These are phyloP conservation scores for Anoura caudifer DNA, from an alignment of 2,113 vertebrate species.

Conservation along the genomic window DNA sequence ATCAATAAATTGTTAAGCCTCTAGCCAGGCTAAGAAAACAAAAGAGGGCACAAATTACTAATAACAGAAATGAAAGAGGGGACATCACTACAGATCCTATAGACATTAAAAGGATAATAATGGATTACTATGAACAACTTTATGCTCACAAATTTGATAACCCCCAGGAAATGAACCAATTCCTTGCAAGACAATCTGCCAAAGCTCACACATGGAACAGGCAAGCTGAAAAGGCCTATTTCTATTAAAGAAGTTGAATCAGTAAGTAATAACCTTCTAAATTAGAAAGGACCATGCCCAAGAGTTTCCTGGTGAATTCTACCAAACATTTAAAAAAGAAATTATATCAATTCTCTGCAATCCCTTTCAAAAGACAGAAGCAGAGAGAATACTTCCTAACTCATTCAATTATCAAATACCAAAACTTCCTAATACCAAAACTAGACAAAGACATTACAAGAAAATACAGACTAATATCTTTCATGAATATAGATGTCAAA, in stretches of 20 bases:
- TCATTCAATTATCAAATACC: not conserved
- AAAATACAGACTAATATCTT: not conserved
- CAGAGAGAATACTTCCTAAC: not conserved
- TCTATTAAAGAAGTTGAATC: not conserved
- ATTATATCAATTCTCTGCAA: not conserved
- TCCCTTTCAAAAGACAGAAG: not conserved
- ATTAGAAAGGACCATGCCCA: not conserved
- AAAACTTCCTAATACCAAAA: not conserved
- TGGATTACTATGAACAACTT: not conserved
- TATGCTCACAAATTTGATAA: not conserved
- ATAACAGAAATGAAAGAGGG: not conserved
- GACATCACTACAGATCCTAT: not conserved
- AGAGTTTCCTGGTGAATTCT: not conserved
- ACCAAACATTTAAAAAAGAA: not conserved
- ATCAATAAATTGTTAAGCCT: not conserved
- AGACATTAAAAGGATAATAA: not conserved
- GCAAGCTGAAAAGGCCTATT: not conserved
- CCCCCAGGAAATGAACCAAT: not conserved
- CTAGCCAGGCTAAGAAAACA: not conserved
- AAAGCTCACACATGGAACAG: not conserved
- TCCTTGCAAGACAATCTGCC: not conserved
- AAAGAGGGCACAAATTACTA: not conserved
- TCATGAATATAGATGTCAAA: not conserved
- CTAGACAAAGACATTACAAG: not conserved
- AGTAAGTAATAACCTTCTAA: not conserved